phyloP scores from a whole-genome alignment of 1,140 invertebrate genomes.

The Ceratitis capitata region DNA sequence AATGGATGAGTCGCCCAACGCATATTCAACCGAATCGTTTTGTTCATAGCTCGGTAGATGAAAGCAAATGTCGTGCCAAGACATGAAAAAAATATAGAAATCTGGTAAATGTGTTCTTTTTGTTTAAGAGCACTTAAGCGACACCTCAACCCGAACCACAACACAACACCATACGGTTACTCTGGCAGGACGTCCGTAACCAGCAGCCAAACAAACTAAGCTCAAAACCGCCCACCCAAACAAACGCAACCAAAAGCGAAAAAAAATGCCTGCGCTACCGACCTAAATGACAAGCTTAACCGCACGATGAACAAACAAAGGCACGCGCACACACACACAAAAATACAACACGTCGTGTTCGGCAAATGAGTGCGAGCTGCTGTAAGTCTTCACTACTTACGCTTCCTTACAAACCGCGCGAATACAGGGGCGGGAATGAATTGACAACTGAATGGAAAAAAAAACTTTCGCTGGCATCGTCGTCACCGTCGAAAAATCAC shows the following conservation, averaged over 20 bases:
- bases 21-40: too few relatives aligned
- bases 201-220: not conserved
- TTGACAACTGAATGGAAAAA: not conserved
- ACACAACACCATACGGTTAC: not conserved
- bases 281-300: not conserved
- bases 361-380: not conserved
- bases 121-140: slow-evolving; percentile 49
- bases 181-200: not conserved
- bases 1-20: not conserved
- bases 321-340: not conserved
- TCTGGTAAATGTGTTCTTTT: slow-evolving; percentile 62
- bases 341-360: not conserved
- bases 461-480: not conserved
- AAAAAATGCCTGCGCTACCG: too few relatives aligned
- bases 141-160: not conserved
- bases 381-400: not conserved
- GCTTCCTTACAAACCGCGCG: not conserved
- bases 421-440: not conserved
- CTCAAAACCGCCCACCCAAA: not conserved
- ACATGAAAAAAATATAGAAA: slow-evolving; percentile 17
- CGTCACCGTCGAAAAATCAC: not conserved
- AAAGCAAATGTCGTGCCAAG: not conserved
- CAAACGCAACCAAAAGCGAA: not conserved
- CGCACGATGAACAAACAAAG: not conserved
- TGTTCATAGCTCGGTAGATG: not conserved